A percentile compares a stretch with the other conserved stretches of the same genome.
Conservation (phyloP, 1,140 invertebrate species). For the Saccostrea cuccullata region DNA sequence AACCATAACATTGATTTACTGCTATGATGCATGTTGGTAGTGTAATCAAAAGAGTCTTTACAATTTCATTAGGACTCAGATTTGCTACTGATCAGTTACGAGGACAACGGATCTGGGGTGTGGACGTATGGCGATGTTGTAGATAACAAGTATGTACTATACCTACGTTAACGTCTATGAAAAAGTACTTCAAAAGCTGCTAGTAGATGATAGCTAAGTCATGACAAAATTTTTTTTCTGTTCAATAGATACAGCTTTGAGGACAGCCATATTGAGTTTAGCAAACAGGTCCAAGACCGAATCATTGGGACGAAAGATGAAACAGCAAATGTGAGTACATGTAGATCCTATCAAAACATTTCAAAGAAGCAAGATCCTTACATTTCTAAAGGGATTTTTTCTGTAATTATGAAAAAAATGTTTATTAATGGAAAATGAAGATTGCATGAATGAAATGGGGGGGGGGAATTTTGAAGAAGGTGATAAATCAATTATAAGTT, state of each 20-base stretch:
- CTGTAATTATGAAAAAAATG: too few species aligned
- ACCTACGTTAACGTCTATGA: not conserved
- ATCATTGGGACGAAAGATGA: slow-evolving; percentile 87
- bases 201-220: not conserved
- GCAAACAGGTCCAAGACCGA: slow-evolving; percentile 90
- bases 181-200: not conserved
- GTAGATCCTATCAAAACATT: too few species aligned
- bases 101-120: slow-evolving; percentile 86
- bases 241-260: slow-evolving; percentile 81
- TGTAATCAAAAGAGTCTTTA: not conserved
- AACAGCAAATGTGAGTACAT: slow-evolving; percentile 83
- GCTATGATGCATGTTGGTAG: too few species aligned
- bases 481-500: too few species aligned
- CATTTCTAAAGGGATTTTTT: too few species aligned
- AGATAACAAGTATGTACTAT: slow-evolving; percentile 62
- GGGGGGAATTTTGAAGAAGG: too few species aligned
- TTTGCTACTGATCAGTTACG: slow-evolving; percentile 90
- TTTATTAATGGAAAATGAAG: too few species aligned
- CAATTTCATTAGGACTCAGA: slow-evolving; percentile 82
- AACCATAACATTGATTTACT: too few species aligned
- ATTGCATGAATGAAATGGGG: too few species aligned
- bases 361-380: too few species aligned
- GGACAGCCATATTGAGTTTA: slow-evolving; percentile 95
- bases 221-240: not conserved
- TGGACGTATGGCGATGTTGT: slow-evolving; percentile 84